Evolutionary conservation across 2,888 invertebrate species (phyloP).

Genomic region (Andrena fulva): DNA sequence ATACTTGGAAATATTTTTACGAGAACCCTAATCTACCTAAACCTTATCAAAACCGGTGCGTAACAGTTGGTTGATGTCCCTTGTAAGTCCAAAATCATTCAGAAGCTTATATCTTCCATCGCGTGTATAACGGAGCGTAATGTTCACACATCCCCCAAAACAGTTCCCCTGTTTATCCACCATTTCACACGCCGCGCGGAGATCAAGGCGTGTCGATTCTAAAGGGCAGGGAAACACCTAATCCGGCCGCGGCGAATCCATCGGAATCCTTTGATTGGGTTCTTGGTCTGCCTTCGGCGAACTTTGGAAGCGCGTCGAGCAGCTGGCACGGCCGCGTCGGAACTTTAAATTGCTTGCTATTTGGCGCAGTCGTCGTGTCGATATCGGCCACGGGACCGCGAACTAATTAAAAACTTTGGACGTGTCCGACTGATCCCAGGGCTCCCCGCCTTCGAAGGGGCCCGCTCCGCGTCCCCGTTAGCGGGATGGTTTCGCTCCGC

Average conservation of each 20-base stretch:
- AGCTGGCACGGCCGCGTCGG: conserved; percentile 40
- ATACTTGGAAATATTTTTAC: too few species aligned
- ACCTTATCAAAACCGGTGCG: too few species aligned
- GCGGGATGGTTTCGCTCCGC: not conserved
- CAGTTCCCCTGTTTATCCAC: not conserved
- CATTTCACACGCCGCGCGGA: not conserved
- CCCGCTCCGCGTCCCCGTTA: not conserved
- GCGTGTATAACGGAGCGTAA: not conserved
- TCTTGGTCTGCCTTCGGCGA: conserved; percentile 4
- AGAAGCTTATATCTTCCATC: too few species aligned
- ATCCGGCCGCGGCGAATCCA: conserved; percentile 14
- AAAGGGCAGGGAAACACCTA: conserved; percentile 15
- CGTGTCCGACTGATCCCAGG: conserved; percentile 10
- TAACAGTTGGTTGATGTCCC: too few species aligned
- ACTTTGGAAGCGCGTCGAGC: not conserved
- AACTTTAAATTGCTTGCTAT: conserved; percentile 68
- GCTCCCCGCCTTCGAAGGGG: not conserved
- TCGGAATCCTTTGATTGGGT: conserved; percentile 54
- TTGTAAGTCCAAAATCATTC: too few species aligned
- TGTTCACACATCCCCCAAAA: not conserved
- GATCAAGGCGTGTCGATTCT: conserved; percentile 33
- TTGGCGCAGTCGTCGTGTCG: conserved; percentile 35
- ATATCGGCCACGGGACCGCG: conserved; percentile 50
- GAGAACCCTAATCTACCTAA: too few species aligned
- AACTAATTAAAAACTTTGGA: conserved; percentile 67